Base-by-base conservation (phyloP, 2,888 invertebrate species). In the Eupithecia abbreviata region DNA sequence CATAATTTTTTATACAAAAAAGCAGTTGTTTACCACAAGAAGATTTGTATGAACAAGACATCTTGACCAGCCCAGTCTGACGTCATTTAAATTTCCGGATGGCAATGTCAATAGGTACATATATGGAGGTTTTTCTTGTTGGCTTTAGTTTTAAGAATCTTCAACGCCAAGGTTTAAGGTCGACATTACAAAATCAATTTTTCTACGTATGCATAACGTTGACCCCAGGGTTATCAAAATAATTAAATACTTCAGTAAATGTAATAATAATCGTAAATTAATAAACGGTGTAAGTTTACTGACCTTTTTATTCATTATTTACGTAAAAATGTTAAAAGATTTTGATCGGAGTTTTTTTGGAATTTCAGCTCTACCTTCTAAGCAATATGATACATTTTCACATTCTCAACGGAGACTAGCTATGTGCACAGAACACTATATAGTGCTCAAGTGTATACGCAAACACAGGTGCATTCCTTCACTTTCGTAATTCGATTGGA, bases 31-130 rank as follows among this genome's bases (percentile, higher is more conserved):
- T 62, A 62, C 30, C 30, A 62, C 30, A 9, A 62, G 10, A 62
- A 62, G n/a, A 55, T n/a, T 62, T 62, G 62, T 62, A 4, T 62
- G 62, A 62, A 62, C 30, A 62, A 62, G 62, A 62, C 30, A 30
- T 62, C 62, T 62, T 30, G 30, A 62, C 30, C 30, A 12, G 18
- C 30, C 18, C 62, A 12, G 62, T 62, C 30, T 62, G 62, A 62
- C 62, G 62, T 62, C 62, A 62, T 62, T 62, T 30, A 0, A 30
- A 62, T 62, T 18, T 62, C 62, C 62, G 62, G 62, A 12, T 62
- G 10, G 18, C 58, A 30, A 4, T 12, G 30, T 10, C 10, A 10
- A 62, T 62, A 30, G 30, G 30, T 30, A 30, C 30, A 30, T 30
- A 4, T 18, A 58, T 30, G 30, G 10, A 30, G 62, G 30, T 30